Base-by-base conservation (phyloP, 2,113 vertebrate species). In the Trichomycterus rosablanca region DNA sequence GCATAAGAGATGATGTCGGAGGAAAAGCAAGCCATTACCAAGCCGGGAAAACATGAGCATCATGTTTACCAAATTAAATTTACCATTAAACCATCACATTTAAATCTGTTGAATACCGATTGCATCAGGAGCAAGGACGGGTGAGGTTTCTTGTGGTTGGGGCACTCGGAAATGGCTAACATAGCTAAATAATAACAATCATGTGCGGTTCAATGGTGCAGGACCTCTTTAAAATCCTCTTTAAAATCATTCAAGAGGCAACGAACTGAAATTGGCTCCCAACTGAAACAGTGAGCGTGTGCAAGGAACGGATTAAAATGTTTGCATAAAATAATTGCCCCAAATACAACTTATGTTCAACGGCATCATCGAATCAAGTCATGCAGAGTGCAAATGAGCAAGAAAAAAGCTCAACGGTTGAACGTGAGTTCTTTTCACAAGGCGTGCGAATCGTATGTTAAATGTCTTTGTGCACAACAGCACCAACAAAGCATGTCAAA, bases 401-500 rank as follows among this genome's bases (percentile, higher is more conserved):
- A 11, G 37, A 15, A 3, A 7, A n/a, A 39, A 1, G 23, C 26
- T 30, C 3, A 4, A 30, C 3, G 3, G 26, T 7, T 30, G 26
- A 30, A 30, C 22, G 35, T 7, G n/a, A n/a, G 35, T 42, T 42
- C 53, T 56, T 26, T 40, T 34, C 39, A 56, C 53, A 56, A 56
- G 39, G 35, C n/a, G n/a, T n/a, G n/a, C n/a, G 24, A 2, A 14
- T 11, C 22, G 19, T 12, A 22, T 39, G 5, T 32, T 53, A 7
- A 7, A 30, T 30, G 9, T n/a, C n/a, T n/a, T n/a, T n/a, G n/a
- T n/a, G n/a, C n/a, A n/a, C n/a, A n/a, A n/a, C n/a, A n/a, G n/a
- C 35, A 45, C 20, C 28, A 18, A 43, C 59, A 63, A 63, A 43
- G 49, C 19, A 30, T 32, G 39, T 44, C 8, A 35, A 54, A 66